A percentile compares a stretch with the other conserved stretches of the same genome.
These are phyloP conservation scores for Tenualosa thibaudeaui DNA, from an alignment of 2,797 vertebrate species.

Conservation along the genomic window DNA sequence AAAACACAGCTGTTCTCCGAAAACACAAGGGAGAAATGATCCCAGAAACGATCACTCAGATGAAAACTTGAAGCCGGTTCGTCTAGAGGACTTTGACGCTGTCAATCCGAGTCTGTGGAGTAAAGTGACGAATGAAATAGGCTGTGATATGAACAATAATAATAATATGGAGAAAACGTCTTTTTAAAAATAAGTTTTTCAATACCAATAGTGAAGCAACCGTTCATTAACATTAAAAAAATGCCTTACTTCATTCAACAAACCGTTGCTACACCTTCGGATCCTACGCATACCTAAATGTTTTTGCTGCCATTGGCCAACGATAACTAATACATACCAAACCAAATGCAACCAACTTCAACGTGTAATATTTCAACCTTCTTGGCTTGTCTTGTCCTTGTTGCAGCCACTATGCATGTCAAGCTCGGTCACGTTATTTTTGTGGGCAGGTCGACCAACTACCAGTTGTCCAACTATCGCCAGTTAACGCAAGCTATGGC, in stretches of 20 bases:
- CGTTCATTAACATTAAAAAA: too few species aligned
- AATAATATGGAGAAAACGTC: too few species aligned
- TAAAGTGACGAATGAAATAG: background rate
- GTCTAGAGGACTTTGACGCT: background rate
- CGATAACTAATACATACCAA: background rate
- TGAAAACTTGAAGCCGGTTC: background rate
- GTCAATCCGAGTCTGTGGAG: conserved; percentile 1
- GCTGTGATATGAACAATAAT: background rate
- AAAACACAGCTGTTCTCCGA: conserved; percentile 33
- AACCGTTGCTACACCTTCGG: background rate
- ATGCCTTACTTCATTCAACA: background rate
- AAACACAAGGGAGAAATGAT: background rate
- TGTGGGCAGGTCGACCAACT: background rate
- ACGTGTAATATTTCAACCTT: background rate
- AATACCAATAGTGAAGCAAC: too few species aligned
- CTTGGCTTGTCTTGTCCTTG: too few species aligned
- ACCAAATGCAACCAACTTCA: background rate
- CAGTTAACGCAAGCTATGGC: background rate
- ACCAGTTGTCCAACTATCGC: background rate
- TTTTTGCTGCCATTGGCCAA: background rate
- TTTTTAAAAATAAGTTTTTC: too few species aligned
- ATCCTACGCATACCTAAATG: too few species aligned
- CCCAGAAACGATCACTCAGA: background rate
- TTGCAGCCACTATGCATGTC: too few species aligned
- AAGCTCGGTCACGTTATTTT: too few species aligned